Evolutionary conservation across 2,888 invertebrate genomes (phyloP).

Genomic region (Protophormia terraenovae): DNA sequence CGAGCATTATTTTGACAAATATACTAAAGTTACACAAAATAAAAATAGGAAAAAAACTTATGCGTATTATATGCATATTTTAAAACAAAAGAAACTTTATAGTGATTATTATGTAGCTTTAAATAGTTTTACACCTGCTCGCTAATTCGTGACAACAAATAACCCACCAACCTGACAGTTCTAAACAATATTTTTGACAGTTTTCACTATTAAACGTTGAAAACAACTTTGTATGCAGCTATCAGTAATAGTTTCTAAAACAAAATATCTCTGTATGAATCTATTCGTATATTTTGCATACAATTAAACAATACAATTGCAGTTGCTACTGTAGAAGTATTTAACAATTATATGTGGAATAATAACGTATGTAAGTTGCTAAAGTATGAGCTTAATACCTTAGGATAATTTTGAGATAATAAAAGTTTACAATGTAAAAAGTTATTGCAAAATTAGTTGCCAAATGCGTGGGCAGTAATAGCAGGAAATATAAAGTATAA

Average conservation of each 20-base stretch:
- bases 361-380: neutral
- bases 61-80: neutral
- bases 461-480: neutral
- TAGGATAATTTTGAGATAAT: slow-evolving; percentile 33
- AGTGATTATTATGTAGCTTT: neutral
- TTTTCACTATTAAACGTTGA: neutral
- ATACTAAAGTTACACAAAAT: neutral
- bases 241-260: neutral
- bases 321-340: neutral
- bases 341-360: slow-evolving; percentile 4
- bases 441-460: slow-evolving; percentile 2
- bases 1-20: neutral
- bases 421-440: slow-evolving; percentile 11
- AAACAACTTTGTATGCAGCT: neutral
- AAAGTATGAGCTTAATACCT: slow-evolving; percentile 3
- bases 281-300: slow-evolving; percentile 2
- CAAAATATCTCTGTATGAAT: neutral
- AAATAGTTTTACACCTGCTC: slow-evolving; percentile 13
- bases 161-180: neutral
- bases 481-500: neutral
- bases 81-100: slow-evolving; percentile 18
- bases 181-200: slow-evolving; percentile 28
- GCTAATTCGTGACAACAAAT: neutral
- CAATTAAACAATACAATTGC: neutral
- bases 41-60: neutral